Base-by-base conservation (phyloP, 2,888 invertebrate species). In the Deroplatys truncata region DNA sequence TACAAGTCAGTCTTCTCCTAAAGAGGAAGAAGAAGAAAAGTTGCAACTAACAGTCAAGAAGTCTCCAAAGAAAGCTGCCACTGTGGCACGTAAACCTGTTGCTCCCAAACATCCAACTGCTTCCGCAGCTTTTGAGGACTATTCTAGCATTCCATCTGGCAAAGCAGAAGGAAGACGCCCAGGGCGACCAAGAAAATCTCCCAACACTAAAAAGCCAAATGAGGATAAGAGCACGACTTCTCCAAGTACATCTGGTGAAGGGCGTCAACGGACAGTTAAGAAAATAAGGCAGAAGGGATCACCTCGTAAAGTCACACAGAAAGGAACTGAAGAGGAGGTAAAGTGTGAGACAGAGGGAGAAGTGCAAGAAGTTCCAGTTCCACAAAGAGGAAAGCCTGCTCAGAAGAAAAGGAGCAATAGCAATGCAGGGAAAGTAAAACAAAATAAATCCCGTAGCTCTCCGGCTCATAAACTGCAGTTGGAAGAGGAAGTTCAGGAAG, bases 91-190 rank as follows among this genome's bases (percentile, higher is more conserved):
- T 25, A 89, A 88, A 85, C 56, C 84, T 13, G 35, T 83, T 31
- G 72, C 89, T 9, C 29, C 29, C 31, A 89, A 86, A 72, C 86
- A 86, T 28, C 83, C 89, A 10, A 83, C 85, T 20, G 56, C 89
- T 25, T 89, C 89, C 29, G 89, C 86, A 25, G 83, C 89, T n/a
- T 89, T 89, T 86, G 89, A 89, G 72, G 89, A 86, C 56, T 89
- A 89, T 31, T 49, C 84, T 84, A 87, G 87, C 28, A 87, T 87
- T 82, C 87, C 87, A 83, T 87, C 83, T 82, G 87, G 87, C 25
- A 86, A 56, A 25, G 31, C 82, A 82, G 87, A 82, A 49, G 87
- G 25, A 31, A 82, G 82, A 13, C 82, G 82, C 28, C 29, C 82
- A 31, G 82, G 82, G 16, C 28, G 56, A 82, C n/a, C 83, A n/a